Evolutionary conservation across 1,140 invertebrate species (phyloP), one percentile per base, ranked within the genome.

Genomic region (Danaus plexippus): DNA sequence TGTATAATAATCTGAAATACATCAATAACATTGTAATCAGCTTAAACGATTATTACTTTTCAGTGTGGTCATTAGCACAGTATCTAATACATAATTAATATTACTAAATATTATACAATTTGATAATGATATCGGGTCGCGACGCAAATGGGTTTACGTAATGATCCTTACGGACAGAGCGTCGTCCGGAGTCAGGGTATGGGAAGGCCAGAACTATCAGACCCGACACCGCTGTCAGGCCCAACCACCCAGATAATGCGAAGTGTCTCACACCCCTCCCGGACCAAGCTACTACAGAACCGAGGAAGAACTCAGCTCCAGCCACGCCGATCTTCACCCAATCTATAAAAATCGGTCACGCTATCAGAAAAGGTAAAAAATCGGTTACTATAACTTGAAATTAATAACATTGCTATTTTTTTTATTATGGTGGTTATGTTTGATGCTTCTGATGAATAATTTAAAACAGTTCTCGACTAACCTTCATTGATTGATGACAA

Each of bases 201-300:
- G 79, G 77, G 50, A 82, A 77, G 0, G 75, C 76, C 1, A 85
- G 65, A 0, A 85, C 67, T 1, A 85, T 61, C 8, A 82, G 50
- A 0, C 79, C 75, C 0, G 69, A 63, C 0, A 62, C 22, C 4
- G 79, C 72, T 0, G 77, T 71, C 1, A 54, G 44, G 2, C 62
- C 73, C 0, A 85, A 65, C 75, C 79, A 82, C 2, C 47, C 66
- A 0, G 81, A 63, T 18, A 85, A 61, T 1, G 79, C 63, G 6
- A 76, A 62, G 9, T 81, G 64, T 2, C 80, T 61, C 44, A 59
- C 46, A 2, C 61, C 59, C 11, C 67, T 49, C 0, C 79, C 79
- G 43, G 57, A 74, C 77, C 79, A 85, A 6, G 71, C 73, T 13
- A 83, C 54, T 1, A 72, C 7, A 1, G 67, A 59, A 6, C 74